These are phyloP conservation scores for Agonopterix arenella DNA, from an alignment of 2,888 invertebrate species.

Conservation along the genomic window DNA sequence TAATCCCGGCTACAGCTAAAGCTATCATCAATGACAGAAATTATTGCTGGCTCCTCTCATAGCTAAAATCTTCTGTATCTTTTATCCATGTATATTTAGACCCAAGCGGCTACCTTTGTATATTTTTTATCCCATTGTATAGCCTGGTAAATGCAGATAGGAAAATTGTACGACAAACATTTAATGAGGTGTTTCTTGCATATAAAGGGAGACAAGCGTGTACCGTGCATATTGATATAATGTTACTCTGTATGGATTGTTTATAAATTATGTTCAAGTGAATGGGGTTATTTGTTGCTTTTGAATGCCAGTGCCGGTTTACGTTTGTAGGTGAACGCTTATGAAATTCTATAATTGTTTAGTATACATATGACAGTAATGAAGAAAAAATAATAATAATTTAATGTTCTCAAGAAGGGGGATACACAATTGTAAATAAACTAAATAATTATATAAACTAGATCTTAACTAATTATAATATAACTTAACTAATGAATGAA, in stretches of 20 bases:
- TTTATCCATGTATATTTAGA: slow-evolving; percentile 4
- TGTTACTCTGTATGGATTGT: slow-evolving; percentile 29
- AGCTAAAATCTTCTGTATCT: background rate
- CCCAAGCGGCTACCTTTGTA: slow-evolving; percentile 43
- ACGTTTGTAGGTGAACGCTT: slow-evolving; percentile 36
- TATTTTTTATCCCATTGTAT: slow-evolving; percentile 50
- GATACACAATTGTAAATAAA: too few relatives aligned
- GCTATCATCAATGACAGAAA: background rate
- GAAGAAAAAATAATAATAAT: too few relatives aligned
- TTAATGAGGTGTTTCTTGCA: slow-evolving; percentile 56
- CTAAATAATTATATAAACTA: too few relatives aligned
- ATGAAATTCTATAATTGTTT: slow-evolving; percentile 32
- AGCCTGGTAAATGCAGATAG: slow-evolving; percentile 34
- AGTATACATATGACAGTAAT: too few relatives aligned
- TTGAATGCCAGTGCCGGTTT: slow-evolving; percentile 35
- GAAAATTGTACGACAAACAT: slow-evolving; percentile 47
- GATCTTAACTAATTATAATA: too few relatives aligned
- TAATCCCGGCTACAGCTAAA: too few relatives aligned
- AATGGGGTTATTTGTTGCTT: slow-evolving; percentile 48
- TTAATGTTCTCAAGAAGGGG: too few relatives aligned
- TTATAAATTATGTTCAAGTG: slow-evolving; percentile 45
- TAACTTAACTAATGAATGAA: too few relatives aligned
- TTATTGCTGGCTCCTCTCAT: slow-evolving; percentile 1
- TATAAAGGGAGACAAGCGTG: slow-evolving; percentile 40
- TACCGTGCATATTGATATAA: slow-evolving; percentile 37